Base-by-base conservation (phyloP, 2,113 vertebrate genomes). In the Eretmochelys imbricata region DNA sequence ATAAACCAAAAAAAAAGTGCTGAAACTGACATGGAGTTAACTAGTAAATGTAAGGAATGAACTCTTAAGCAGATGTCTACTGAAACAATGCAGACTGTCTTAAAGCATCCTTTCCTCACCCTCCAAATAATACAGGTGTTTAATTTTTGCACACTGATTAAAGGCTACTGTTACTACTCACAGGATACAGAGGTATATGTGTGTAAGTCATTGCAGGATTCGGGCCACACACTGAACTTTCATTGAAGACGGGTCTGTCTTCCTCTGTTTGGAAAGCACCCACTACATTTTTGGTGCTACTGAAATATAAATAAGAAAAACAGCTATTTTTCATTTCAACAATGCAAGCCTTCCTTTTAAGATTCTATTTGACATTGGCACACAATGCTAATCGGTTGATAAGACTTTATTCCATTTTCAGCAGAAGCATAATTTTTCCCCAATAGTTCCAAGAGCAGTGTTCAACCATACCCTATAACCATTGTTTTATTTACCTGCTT, bases 401-500 rank as follows among this genome's bases (percentile, higher is more conserved):
- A 62, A 62, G 24, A 87, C 49, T 91, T 88, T 69, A 49, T 94
- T 83, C 91, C 88, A n/a, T 87, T 89, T 94, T 93, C 79, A 91
- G 72, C 59, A 48, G 9, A 95, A 94, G 82, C 27, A 88, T 95
- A 89, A 91, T 93, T 88, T 95, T 95, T 84, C 80, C 13, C 87
- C 31, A 89, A 82, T 85, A 78, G 85, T 57, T 96, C 92, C 75
- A 95, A 57, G 38, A 27, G 88, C 2, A 2, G 49, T 89, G 31
- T 55, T 96, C 62, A 92, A 31, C 81, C 4, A 90, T 84, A 92
- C 80, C 90, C 29, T 72, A 25, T 86, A 95, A 79, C 55, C 57
- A 94, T 62, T 27, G 51, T 89, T 94, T 96, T 95, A 94, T 95
- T 95, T 50, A 50, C 29, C 90, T 85, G 78, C 69, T 38, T 94